These are phyloP conservation scores for Troilus luridus DNA, from an alignment of 2,888 invertebrate genomes.

Conservation along the genomic window DNA sequence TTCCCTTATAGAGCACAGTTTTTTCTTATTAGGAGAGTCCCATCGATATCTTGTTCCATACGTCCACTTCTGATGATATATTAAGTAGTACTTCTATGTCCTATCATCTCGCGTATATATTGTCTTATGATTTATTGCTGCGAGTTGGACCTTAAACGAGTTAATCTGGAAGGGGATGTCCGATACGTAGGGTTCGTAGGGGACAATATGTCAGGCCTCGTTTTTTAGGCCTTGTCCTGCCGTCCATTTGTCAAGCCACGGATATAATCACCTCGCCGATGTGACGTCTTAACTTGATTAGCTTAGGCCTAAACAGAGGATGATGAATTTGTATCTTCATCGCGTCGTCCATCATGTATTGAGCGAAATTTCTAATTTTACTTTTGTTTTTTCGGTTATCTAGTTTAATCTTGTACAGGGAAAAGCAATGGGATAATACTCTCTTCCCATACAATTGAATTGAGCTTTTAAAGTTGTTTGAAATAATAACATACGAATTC, in stretches of 20 bases:
- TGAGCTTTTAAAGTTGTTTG: no score
- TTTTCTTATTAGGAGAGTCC: slow-evolving; percentile 46
- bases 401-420: no score
- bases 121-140: background rate
- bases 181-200: background rate
- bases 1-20: slow-evolving; percentile 41
- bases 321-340: background rate
- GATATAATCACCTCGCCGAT: background rate
- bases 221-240: background rate
- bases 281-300: slow-evolving; percentile 5
- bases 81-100: background rate
- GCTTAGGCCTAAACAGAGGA: background rate
- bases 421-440: no score
- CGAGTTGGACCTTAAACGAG: background rate
- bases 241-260: slow-evolving; percentile 63
- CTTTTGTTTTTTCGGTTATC: no score
- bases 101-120: background rate
- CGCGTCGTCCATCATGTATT: no score
- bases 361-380: no score
- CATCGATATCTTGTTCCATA: background rate
- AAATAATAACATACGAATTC: no score
- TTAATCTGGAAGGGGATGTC: background rate
- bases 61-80: slow-evolving; percentile 13
- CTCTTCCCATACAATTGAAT: no score
- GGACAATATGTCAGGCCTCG: background rate